Evolutionary conservation across 2,113 vertebrate species (phyloP).

Genomic region (Stomatorhinus ivindoensis): DNA sequence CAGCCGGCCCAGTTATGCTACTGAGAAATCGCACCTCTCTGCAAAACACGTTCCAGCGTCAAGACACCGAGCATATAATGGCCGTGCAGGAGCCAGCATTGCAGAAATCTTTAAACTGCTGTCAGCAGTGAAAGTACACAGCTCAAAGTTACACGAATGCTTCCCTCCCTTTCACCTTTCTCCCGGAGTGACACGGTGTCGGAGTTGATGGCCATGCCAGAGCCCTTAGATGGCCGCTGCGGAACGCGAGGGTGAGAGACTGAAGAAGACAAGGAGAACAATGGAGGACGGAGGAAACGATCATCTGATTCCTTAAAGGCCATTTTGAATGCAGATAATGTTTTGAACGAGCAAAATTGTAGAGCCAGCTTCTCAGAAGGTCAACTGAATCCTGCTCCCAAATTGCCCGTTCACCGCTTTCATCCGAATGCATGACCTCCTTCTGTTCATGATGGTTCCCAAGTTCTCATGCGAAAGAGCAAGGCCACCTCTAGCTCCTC

Average conservation of each 20-base stretch:
- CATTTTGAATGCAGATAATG: background rate
- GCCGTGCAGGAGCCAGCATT: background rate
- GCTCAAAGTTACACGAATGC: background rate
- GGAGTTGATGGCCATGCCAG: background rate
- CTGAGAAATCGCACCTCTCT: conserved; percentile 3
- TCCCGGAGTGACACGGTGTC: background rate
- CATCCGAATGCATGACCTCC: background rate
- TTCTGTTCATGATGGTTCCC: background rate
- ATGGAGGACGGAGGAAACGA: background rate
- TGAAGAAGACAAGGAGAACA: background rate
- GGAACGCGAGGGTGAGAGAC: background rate
- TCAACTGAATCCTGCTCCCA: background rate
- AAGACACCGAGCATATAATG: conserved; percentile 14
- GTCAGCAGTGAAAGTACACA: background rate
- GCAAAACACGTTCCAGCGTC: background rate
- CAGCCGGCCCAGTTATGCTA: background rate
- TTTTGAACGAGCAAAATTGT: background rate
- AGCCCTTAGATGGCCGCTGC: background rate
- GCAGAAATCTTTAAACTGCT: background rate
- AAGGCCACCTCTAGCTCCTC: background rate
- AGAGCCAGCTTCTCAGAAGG: background rate
- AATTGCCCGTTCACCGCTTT: background rate
- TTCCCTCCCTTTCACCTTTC: background rate
- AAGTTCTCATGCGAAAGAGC: background rate
- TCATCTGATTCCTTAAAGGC: background rate